phyloP scores from a whole-genome alignment of 2,888 invertebrate species.

The Chrysodeixis includens region DNA sequence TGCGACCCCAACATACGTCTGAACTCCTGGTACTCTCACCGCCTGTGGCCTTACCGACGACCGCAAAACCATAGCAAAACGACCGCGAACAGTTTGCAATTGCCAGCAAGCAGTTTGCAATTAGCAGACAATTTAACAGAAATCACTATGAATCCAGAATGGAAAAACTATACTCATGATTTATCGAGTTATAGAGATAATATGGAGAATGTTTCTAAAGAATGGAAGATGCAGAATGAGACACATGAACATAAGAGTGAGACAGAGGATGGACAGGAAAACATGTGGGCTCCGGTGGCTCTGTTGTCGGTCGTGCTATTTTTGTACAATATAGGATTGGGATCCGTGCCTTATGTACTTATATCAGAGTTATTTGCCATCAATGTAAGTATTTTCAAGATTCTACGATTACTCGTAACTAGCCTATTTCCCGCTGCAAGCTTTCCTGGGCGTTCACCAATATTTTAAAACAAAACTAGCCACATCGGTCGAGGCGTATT shows the following conservation, averaged over 20 bases:
- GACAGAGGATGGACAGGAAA: conserved; percentile 59
- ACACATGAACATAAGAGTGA: conserved; percentile 55
- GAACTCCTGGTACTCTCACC: conserved; percentile 78
- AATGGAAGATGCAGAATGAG: conserved; percentile 61
- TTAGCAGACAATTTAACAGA: conserved; percentile 58
- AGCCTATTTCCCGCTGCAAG: too few relatives aligned
- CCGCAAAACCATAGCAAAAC: conserved; percentile 32
- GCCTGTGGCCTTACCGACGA: conserved; percentile 73
- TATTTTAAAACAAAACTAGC: too few relatives aligned
- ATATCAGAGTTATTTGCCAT: conserved; percentile 82
- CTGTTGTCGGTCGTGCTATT: conserved; percentile 80
- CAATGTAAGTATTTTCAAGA: conserved; percentile 75
- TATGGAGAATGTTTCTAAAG: conserved; percentile 56
- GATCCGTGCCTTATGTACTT: conserved; percentile 85
- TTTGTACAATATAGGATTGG: conserved; percentile 84
- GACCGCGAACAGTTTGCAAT: conserved; percentile 43
- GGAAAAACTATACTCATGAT: conserved; percentile 62
- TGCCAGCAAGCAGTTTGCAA: conserved; percentile 50
- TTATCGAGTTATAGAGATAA: conserved; percentile 56
- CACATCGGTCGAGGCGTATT: too few relatives aligned
- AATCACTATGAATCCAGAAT: conserved; percentile 40
- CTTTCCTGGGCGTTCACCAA: too few relatives aligned
- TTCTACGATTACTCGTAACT: too few relatives aligned
- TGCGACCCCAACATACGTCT: conserved; percentile 81
- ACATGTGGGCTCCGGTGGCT: conserved; percentile 79